Percentiles rank a stretch among this genome's conserved stretches.
Evolutionary conservation across 2,113 vertebrate genomes (phyloP).

Genomic region (Zeus faber): DNA sequence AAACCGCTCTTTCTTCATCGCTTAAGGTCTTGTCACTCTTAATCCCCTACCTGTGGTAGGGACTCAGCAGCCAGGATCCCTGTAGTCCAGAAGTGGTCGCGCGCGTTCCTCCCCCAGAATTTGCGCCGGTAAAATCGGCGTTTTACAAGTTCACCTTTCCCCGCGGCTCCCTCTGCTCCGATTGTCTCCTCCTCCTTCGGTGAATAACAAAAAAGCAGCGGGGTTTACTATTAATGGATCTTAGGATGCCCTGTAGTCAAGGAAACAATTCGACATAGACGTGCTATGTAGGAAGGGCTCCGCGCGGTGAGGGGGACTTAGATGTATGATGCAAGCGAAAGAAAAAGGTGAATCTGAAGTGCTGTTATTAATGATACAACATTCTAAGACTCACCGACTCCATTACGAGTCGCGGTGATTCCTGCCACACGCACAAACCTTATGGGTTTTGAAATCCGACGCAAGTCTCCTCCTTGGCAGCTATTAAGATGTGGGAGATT

Average conservation of each 20-base stretch:
- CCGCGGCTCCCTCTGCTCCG: constrained; percentile 27
- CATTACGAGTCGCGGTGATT: too few species aligned
- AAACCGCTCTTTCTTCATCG: constrained; percentile 28
- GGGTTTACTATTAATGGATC: constrained; percentile 60
- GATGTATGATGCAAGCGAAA: constrained; percentile 4
- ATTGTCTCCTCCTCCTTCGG: constrained; percentile 35
- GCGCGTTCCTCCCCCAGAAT: constrained; percentile 18
- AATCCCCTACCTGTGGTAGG: constrained; percentile 7
- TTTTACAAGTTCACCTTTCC: constrained; percentile 19
- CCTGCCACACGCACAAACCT: too few species aligned
- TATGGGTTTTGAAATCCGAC: constrained; percentile 30
- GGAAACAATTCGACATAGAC: constrained; percentile 61
- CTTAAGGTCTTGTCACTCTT: constrained; percentile 38
- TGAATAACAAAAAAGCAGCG: constrained; percentile 53
- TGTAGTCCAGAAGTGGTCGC: constrained; percentile 3
- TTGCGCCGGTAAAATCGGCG: constrained; percentile 6
- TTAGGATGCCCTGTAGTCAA: constrained; percentile 65
- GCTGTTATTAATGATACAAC: too few species aligned
- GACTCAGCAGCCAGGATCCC: constrained; percentile 21
- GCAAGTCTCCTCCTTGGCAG: constrained; percentile 40
- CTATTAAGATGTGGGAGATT: constrained; percentile 49
- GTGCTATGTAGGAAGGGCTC: constrained; percentile 23
- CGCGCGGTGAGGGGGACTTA: constrained; percentile 6
- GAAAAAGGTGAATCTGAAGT: constrained; percentile 16
- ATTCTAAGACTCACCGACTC: too few species aligned